phyloP scores from a whole-genome alignment of 2,113 vertebrate genomes.

The Halichoerus grypus region DNA sequence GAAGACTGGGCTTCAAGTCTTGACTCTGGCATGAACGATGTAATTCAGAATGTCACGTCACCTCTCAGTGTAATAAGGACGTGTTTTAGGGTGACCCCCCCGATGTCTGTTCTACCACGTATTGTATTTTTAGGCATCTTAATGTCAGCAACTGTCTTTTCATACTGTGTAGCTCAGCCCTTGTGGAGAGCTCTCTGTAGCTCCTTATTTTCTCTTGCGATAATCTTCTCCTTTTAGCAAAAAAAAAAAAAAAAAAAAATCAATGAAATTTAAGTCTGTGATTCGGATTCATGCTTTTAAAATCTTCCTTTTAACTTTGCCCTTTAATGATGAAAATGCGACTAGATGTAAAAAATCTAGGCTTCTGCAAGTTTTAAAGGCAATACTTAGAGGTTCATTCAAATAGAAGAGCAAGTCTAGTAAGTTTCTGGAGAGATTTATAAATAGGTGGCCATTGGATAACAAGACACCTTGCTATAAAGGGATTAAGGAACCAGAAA shows the following conservation, averaged over 20 bases:
- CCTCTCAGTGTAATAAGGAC: neutral
- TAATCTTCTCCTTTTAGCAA: neutral
- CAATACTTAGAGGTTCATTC: neutral
- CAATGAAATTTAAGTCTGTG: slow-evolving; percentile 8
- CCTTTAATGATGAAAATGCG: slow-evolving; percentile 13
- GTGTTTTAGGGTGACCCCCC: neutral
- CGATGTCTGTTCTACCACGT: neutral
- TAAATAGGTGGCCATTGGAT: slow-evolving; percentile 12
- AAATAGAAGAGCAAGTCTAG: neutral
- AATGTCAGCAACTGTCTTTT: neutral
- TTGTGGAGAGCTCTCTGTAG: neutral
- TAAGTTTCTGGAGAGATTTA: slow-evolving; percentile 50
- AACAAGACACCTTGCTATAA: slow-evolving; percentile 12
- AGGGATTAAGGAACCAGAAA: slow-evolving; percentile 33
- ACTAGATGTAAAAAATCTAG: neutral
- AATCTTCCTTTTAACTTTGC: slow-evolving; percentile 28
- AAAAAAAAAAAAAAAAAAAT: neutral
- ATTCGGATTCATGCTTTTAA: slow-evolving; percentile 26
- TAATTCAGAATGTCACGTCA: neutral
- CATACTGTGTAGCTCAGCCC: neutral
- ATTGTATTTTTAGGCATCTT: slow-evolving; percentile 4
- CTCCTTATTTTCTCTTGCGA: slow-evolving; percentile 16
- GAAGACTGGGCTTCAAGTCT: slow-evolving; percentile 17
- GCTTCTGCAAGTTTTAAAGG: slow-evolving; percentile 40
- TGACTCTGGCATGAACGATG: neutral